A percentile compares a stretch with the other conserved stretches of the same genome.
Conservation (phyloP, 2,113 vertebrate genomes). For the Pithys albifrons region DNA sequence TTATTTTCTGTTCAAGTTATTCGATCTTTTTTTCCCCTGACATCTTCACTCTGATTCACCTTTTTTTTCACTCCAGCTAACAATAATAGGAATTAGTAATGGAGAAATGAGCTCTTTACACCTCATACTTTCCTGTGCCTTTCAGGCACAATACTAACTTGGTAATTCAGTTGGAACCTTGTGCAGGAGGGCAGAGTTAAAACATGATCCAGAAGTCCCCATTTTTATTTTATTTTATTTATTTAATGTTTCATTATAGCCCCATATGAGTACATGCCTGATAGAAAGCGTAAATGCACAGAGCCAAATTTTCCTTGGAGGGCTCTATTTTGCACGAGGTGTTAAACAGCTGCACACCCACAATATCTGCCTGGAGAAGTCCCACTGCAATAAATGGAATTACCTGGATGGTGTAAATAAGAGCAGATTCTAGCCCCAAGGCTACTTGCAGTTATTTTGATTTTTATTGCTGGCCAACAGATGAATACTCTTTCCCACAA, state of each 20-base stretch:
- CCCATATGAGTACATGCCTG: not conserved
- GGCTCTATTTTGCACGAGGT: not conserved
- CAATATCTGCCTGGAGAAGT: slow-evolving; percentile 28
- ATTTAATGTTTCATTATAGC: slow-evolving; percentile 22
- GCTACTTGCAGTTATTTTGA: slow-evolving; percentile 21
- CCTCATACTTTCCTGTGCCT: not conserved
- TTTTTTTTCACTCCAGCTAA: slow-evolving; percentile 30
- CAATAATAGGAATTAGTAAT: slow-evolving; percentile 25
- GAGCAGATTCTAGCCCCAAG: slow-evolving; percentile 16
- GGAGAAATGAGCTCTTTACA: slow-evolving; percentile 19
- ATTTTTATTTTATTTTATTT: slow-evolving; percentile 40
- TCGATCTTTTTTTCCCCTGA: slow-evolving; percentile 4
- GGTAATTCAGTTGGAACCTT: slow-evolving; percentile 26
- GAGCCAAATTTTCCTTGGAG: slow-evolving; percentile 31
- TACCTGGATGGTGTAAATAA: slow-evolving; percentile 51
- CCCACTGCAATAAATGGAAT: slow-evolving; percentile 39
- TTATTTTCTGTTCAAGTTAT: slow-evolving; percentile 16
- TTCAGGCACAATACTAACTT: not conserved
- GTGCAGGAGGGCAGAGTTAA: not conserved
- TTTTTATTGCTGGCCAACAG: slow-evolving; percentile 15
- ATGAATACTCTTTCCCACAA: not conserved
- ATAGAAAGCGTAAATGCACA: not conserved
- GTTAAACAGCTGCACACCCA: slow-evolving; percentile 32
- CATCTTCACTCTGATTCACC: not conserved
- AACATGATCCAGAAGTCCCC: not conserved